These are phyloP conservation scores for Cryptotis parvus DNA, from an alignment of 2,113 vertebrate genomes.

Conservation along the genomic window DNA sequence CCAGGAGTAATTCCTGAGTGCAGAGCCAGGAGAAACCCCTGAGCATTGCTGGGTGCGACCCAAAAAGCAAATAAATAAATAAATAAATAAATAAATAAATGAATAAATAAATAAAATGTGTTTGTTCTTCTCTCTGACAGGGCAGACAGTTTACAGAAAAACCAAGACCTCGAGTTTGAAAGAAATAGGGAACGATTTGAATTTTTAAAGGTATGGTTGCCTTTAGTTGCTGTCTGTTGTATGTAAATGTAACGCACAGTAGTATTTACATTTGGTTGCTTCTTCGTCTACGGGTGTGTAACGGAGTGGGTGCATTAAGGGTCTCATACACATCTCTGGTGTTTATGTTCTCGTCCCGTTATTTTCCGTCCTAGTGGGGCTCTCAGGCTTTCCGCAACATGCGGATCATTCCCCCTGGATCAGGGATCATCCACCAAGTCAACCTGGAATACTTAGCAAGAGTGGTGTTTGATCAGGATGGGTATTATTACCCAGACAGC, in stretches of 20 bases:
- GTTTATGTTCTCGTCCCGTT: conserved; percentile 21
- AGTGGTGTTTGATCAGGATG: conserved; percentile 94
- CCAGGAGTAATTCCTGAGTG: no score
- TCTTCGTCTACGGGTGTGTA: background rate
- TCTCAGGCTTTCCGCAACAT: conserved; percentile 97
- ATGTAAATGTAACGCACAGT: no score
- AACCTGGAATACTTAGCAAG: conserved; percentile 97
- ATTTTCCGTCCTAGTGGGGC: conserved; percentile 92
- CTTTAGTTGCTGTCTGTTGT: conserved; percentile 7
- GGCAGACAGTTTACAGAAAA: conserved; percentile 96
- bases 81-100: no score
- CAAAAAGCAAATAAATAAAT: no score
- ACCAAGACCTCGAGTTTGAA: conserved; percentile 98
- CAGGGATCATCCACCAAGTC: conserved; percentile 98
- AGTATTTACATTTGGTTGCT: conserved; percentile 9
- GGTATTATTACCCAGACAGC: conserved; percentile 96
- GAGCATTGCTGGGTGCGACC: no score
- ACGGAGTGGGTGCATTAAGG: background rate
- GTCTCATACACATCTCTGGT: background rate
- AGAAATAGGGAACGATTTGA: conserved; percentile 98
- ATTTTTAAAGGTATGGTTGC: conserved; percentile 94
- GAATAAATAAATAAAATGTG: no score
- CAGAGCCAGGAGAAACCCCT: no score
- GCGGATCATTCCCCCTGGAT: conserved; percentile 97
- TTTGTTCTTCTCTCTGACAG: conserved; percentile 86